These are phyloP conservation scores for Stegodyphus dumicola DNA, from an alignment of 1,140 invertebrate species.

Conservation along the genomic window DNA sequence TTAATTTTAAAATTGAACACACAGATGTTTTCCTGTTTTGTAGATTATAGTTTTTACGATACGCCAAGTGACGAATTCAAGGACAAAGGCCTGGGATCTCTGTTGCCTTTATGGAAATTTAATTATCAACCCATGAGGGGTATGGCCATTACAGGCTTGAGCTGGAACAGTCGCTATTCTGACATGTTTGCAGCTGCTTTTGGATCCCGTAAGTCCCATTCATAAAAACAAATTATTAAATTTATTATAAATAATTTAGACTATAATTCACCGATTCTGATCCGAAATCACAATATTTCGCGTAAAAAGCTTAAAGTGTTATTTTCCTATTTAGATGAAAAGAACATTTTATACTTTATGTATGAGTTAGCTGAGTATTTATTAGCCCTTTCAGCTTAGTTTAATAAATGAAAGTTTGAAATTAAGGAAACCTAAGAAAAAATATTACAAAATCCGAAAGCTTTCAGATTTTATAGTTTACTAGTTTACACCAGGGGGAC, in stretches of 20 bases:
- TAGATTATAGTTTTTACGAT: slow-evolving; percentile 95
- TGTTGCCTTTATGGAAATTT: slow-evolving; percentile 94
- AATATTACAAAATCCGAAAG: no score
- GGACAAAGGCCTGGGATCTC: slow-evolving; percentile 81
- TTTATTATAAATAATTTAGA: background rate
- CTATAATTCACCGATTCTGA: no score
- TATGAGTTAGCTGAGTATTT: no score
- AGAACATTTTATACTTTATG: no score
- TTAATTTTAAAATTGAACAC: background rate
- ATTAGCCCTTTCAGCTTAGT: no score
- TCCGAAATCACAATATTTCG: no score
- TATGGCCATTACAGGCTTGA: slow-evolving; percentile 84
- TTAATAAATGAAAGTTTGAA: no score
- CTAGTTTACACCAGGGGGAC: no score
- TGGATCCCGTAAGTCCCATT: slow-evolving; percentile 81
- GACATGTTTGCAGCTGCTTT: slow-evolving; percentile 91
- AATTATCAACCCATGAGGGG: slow-evolving; percentile 74
- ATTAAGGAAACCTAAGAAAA: no score
- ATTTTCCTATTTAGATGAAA: no score
- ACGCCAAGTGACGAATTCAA: slow-evolving; percentile 94
- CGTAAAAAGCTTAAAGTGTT: no score
- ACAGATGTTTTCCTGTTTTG: background rate
- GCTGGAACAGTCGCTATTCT: slow-evolving; percentile 88
- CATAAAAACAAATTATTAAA: background rate
- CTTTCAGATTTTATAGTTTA: no score